phyloP scores from a whole-genome alignment of 2,797 vertebrate genomes.

The Dryobates pubescens region DNA sequence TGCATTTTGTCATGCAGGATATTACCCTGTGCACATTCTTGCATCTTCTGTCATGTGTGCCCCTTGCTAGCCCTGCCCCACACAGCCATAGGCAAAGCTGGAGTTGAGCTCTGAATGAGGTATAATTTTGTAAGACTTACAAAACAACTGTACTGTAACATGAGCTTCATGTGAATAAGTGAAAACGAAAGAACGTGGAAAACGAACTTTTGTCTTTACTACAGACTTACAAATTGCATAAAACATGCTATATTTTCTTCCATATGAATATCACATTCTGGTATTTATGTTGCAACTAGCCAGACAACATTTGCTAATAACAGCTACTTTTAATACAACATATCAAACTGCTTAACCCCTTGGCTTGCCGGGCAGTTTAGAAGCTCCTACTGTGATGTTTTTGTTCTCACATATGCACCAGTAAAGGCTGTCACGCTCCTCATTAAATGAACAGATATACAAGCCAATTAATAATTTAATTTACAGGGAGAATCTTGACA shows the following conservation, averaged over 20 bases:
- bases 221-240: slow-evolving; percentile 45
- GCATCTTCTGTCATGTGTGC: not conserved
- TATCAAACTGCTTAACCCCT: slow-evolving; percentile 68
- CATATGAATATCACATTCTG: slow-evolving; percentile 67
- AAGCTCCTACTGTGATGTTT: slow-evolving; percentile 75
- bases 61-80: not conserved
- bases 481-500: slow-evolving; percentile 74
- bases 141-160: slow-evolving; percentile 18
- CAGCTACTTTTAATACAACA: slow-evolving; percentile 67
- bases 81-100: not conserved
- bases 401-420: slow-evolving; percentile 74
- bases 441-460: slow-evolving; percentile 77
- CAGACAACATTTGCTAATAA: slow-evolving; percentile 72
- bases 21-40: not conserved
- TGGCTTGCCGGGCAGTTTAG: slow-evolving; percentile 69
- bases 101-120: not conserved
- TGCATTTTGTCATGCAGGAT: not conserved
- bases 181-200: slow-evolving; percentile 43
- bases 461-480: slow-evolving; percentile 82
- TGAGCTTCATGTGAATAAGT: slow-evolving; percentile 29
- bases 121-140: not conserved
- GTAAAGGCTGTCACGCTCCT: slow-evolving; percentile 75
- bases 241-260: slow-evolving; percentile 64
- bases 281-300: slow-evolving; percentile 62
- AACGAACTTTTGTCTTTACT: slow-evolving; percentile 52